These are phyloP conservation scores for Zele albiditarsus DNA, from an alignment of 2,888 invertebrate genomes.

Conservation along the genomic window DNA sequence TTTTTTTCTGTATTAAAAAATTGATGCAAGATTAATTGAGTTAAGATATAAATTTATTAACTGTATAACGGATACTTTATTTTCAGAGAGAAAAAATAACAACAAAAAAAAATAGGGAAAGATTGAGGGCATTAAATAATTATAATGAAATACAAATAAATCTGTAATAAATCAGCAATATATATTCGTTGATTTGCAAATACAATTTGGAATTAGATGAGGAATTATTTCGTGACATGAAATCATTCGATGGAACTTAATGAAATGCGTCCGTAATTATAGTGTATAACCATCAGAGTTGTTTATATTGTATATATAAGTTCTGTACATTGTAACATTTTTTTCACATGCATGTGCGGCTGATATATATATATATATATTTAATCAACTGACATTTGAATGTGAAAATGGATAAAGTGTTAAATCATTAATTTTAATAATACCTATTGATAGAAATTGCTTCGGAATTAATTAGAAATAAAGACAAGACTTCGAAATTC, in stretches of 20 bases:
- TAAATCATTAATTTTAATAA: no score
- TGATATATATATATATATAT: not conserved
- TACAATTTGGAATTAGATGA: not conserved
- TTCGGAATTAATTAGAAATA: no score
- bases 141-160: not conserved
- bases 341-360: not conserved
- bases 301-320: slow-evolving; percentile 33
- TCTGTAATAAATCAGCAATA: not conserved
- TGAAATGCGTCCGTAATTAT: slow-evolving; percentile 63
- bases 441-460: no score
- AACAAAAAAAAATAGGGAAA: not conserved
- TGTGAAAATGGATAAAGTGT: no score
- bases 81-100: not conserved
- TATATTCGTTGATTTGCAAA: not conserved
- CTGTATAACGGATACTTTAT: not conserved
- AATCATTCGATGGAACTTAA: slow-evolving; percentile 64
- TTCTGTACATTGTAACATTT: not conserved
- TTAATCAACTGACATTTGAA: no score
- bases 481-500: no score
- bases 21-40: not conserved
- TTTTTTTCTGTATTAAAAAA: not conserved
- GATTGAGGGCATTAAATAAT: not conserved
- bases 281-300: slow-evolving; percentile 36
- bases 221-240: slow-evolving; percentile 59
- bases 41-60: not conserved